Evolutionary conservation across 2,113 vertebrate species (phyloP), one percentile per base, ranked within the genome.

Genomic region (Psittacara wagleri): DNA sequence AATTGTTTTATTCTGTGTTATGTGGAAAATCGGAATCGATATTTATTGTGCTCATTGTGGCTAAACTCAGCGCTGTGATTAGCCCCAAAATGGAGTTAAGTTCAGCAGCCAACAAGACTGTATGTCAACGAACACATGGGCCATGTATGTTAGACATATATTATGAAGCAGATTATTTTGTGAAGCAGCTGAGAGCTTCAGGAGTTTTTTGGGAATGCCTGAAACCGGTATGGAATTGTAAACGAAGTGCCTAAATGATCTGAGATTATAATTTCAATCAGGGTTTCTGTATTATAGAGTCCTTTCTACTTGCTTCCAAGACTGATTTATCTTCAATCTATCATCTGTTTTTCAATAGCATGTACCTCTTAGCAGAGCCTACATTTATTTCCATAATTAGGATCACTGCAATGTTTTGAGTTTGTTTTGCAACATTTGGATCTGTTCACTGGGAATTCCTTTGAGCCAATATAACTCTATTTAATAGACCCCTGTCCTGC

Each of bases 101-200:
- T 68, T 49, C 6, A 10, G 25, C 4, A 72, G 20, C 17, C 57
- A 46, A 37, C 19, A 41, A 59, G 48, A 43, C 23, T 2, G 1
- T 29, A 27, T 2, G 5, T 28, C 35, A 23, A 20, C 9, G 61
- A 66, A 74, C 25, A 19, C 0, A 8, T 2, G 43, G 62, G 35
- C 43, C 24, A 0, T 11, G 39, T 2, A 7, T 2, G 35, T 10
- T 43, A 25, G 29, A 33, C 35, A 8, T 22, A 43, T 5, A 5
- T 24, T 7, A n/a, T 2, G 28, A 51, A 68, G 31, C 27, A 82
- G 51, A 52, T 46, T 15, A 51, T 61, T 76, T 9, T 9, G 13
- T 55, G 76, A 52, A 80, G 76, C 3, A 48, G 9, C 37, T 8
- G 62, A 67, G 82, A 82, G 23, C 70, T n/a, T 51, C 62, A 59